Evolutionary conservation across 2,888 invertebrate species (phyloP).

Genomic region (Apocheima hispidaria): DNA sequence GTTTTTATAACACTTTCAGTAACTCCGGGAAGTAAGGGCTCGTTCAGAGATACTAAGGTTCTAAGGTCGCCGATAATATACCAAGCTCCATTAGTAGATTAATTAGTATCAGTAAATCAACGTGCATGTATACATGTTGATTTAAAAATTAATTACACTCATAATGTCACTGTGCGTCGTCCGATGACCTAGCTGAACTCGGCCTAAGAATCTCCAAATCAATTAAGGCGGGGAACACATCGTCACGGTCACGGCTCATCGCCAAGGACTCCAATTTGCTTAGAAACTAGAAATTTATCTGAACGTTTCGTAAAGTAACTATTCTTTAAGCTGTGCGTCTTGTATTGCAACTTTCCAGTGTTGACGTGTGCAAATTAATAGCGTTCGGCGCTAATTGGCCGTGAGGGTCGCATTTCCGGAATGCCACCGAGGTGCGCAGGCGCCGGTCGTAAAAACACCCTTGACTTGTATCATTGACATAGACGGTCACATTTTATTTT

Average conservation of each 20-base stretch:
- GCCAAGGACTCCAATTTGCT: neutral
- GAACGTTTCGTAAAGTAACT: neutral
- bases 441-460: conserved; percentile 9
- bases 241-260: conserved; percentile 11
- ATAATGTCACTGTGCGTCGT: no score
- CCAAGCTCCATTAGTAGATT: no score
- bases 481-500: neutral
- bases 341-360: no score
- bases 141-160: no score
- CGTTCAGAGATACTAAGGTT: no score
- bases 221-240: conserved; percentile 14
- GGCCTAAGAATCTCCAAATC: conserved; percentile 4
- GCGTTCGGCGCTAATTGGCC: conserved; percentile 10
- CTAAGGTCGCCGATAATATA: no score
- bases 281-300: neutral
- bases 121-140: no score
- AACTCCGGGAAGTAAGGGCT: no score
- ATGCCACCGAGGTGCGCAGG: conserved; percentile 18
- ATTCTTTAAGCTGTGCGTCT: neutral
- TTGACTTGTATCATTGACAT: no score
- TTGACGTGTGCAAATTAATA: conserved; percentile 17
- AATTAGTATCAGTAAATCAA: no score
- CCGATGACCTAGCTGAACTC: no score
- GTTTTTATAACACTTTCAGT: no score
- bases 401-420: conserved; percentile 18